Conservation (phyloP, 2,888 invertebrate genomes). For the Drosophila neonasuta region DNA sequence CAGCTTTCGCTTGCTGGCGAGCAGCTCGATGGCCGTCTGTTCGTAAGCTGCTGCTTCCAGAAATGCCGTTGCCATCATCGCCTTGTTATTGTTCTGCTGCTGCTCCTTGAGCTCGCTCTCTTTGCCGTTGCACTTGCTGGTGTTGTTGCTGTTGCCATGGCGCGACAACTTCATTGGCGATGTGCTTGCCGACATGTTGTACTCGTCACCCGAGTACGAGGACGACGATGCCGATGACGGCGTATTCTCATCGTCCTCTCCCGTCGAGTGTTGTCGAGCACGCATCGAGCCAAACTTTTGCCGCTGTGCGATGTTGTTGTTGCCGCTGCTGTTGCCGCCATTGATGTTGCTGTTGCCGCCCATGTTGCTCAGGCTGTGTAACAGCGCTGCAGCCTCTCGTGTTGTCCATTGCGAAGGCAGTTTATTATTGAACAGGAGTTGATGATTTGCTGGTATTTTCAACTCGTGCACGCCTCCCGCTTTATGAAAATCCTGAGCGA, state of each 20-base stretch:
- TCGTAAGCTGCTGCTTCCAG: constrained; percentile 65
- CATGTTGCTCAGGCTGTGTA: constrained; percentile 79
- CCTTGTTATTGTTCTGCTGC: constrained; percentile 73
- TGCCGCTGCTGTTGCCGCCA: constrained; percentile 47
- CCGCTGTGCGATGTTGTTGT: constrained; percentile 48
- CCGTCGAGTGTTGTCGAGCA: constrained; percentile 75
- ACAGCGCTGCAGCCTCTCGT: constrained; percentile 80
- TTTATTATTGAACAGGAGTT: constrained; percentile 82
- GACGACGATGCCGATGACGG: constrained; percentile 79
- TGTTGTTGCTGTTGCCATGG: constrained; percentile 60
- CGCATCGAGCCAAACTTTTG: constrained; percentile 63
- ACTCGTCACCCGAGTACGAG: constrained; percentile 68
- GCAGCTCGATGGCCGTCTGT: constrained; percentile 70
- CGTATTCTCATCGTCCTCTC: constrained; percentile 79
- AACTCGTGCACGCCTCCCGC: constrained; percentile 84
- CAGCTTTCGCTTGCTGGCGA: constrained; percentile 70
- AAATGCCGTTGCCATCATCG: constrained; percentile 78
- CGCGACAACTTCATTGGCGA: constrained; percentile 72
- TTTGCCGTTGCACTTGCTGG: constrained; percentile 42
- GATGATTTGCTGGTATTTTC: constrained; percentile 82
- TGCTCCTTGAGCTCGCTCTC: constrained; percentile 48
- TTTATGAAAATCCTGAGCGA: constrained; percentile 86
- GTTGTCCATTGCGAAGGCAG: constrained; percentile 82
- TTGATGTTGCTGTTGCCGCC: constrained; percentile 39
- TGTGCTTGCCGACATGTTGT: constrained; percentile 52